These are phyloP conservation scores for Acleris literana DNA, from an alignment of 2,888 invertebrate genomes.

Conservation along the genomic window DNA sequence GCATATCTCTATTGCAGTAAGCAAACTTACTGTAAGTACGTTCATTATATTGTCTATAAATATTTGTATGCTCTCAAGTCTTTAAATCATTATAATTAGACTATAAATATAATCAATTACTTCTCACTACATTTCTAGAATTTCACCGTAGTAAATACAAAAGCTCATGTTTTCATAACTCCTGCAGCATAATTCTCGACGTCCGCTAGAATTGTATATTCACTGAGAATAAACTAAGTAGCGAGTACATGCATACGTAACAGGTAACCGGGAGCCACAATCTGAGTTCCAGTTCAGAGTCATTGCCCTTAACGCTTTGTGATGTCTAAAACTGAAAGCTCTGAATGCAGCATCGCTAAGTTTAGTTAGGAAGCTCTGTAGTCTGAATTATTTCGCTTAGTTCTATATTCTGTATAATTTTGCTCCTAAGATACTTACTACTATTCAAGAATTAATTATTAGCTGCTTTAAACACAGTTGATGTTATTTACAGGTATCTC, in stretches of 20 bases:
- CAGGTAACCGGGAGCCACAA: slow-evolving; percentile 32
- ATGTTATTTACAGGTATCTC: neutral
- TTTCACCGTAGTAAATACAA: neutral
- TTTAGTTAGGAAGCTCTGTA: slow-evolving; percentile 21
- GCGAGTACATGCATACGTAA: slow-evolving; percentile 34
- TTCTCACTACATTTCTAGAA: no score
- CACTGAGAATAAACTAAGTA: slow-evolving; percentile 24
- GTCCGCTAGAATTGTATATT: slow-evolving; percentile 15
- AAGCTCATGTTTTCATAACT: slow-evolving; percentile 5
- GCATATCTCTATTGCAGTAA: no score
- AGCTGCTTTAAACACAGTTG: neutral
- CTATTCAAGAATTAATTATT: no score
- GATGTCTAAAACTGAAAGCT: slow-evolving; percentile 35
- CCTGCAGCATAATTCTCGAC: slow-evolving; percentile 19
- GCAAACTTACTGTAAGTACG: no score
- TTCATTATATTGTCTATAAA: no score
- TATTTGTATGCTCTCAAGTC: no score
- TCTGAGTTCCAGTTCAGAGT: slow-evolving; percentile 33
- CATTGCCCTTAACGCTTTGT: slow-evolving; percentile 35
- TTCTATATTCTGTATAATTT: slow-evolving; percentile 7
- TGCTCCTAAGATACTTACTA: neutral
- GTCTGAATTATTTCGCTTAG: slow-evolving; percentile 25
- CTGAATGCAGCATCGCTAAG: slow-evolving; percentile 27
- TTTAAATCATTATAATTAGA: no score
- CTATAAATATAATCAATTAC: no score